phyloP scores from a whole-genome alignment of 2,113 vertebrate species.

The Cacatua alba region DNA sequence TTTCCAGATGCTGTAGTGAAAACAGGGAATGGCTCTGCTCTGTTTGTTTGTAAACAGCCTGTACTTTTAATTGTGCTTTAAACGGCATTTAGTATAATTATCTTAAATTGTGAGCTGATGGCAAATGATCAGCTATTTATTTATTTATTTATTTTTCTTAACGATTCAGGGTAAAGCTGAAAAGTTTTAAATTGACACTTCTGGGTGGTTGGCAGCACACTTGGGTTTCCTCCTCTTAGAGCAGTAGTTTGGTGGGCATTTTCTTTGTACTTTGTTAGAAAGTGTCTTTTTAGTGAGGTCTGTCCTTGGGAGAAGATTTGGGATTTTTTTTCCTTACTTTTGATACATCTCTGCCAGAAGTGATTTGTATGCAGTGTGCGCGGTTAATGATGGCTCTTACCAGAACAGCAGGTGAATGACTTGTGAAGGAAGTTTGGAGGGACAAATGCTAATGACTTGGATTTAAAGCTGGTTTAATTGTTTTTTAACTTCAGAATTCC shows the following conservation, averaged over 20 bases:
- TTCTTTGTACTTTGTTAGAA: neutral
- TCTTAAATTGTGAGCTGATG: neutral
- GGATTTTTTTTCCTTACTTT: neutral
- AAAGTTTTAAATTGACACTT: neutral
- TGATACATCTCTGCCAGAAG: neutral
- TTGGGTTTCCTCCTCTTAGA: neutral
- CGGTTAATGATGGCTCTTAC: neutral
- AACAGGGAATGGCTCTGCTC: neutral
- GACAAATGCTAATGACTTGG: neutral
- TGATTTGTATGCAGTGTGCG: neutral
- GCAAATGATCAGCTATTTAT: neutral
- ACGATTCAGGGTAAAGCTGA: neutral
- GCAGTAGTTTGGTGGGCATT: neutral
- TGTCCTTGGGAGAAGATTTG: neutral
- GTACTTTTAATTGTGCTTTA: neutral
- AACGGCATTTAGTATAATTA: neutral
- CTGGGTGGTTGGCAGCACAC: neutral
- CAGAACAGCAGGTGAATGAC: neutral
- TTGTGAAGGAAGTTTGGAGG: neutral
- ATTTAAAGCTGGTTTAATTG: neutral
- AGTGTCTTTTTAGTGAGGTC: neutral
- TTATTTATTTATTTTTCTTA: neutral
- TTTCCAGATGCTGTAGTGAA: neutral
- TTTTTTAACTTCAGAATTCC: neutral
- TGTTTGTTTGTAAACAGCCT: neutral